Base-by-base conservation (phyloP, 2,113 vertebrate genomes). In the Nerophis ophidion region DNA sequence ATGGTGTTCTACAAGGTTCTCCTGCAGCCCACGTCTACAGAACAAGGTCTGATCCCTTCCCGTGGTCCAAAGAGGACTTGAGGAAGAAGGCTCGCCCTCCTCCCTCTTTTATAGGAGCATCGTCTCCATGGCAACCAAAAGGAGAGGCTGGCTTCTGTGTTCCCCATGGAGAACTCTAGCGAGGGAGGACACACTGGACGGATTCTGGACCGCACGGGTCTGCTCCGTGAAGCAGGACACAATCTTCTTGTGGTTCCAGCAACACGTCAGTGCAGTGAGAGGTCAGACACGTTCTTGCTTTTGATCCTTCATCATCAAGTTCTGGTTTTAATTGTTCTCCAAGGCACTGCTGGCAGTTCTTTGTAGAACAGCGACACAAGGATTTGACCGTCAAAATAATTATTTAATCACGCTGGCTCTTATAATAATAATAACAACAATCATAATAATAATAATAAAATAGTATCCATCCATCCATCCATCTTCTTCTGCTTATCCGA, bases 81-180 rank as follows among this genome's bases (percentile, higher is more conserved):
- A 54, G 57, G 61, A 12, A 46, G 50, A 57, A 40, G 60, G 63
- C 70, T 65, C 33, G 11, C 13, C 13, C 44, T 71, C 52, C 44
- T 48, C 33, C 51, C 33, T 14, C 51, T 45, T 59, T 33, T 3
- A 35, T 66, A 47, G 38, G 46, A 67, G 68, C 77, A 67, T 78
- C 47, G 8, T 80, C 67, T 70, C 74, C 80, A 75, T 70, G 17
- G 77, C 71, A 79, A 84, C 75, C 11, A 3, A 56, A 46, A 60
- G 58, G 57, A 55, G 57, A 68, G 16, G 51, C 63, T 60, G 59
- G 53, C 71, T 56, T 36, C 56, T 44, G 46, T 5, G 40, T 48
- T 76, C 68, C 70, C 67, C 11, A 52, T 14, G 61, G 75, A 66
- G 46, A 19, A 19, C 5, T 7, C 26, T 0, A 8, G 61, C 50